A percentile compares a stretch with the other conserved stretches of the same genome.
Evolutionary conservation across 2,797 vertebrate species (phyloP).

Genomic region (Micromesistius poutassou): DNA sequence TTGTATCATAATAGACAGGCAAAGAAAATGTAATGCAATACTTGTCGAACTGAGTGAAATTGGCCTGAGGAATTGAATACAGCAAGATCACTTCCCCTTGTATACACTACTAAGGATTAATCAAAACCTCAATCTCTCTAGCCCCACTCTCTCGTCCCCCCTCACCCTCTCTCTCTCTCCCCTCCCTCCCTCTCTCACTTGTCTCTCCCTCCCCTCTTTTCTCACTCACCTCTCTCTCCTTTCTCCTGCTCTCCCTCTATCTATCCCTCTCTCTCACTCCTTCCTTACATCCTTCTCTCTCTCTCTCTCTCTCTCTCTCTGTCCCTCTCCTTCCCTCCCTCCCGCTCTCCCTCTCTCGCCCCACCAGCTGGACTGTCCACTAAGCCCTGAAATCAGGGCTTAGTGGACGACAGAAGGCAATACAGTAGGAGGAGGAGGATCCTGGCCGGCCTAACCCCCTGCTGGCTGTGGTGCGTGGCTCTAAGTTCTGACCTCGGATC

Average conservation of each 20-base stretch:
- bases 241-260: background rate
- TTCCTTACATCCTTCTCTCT: too few species aligned
- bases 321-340: background rate
- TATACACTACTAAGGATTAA: constrained; percentile 46
- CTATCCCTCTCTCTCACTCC: background rate
- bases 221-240: background rate
- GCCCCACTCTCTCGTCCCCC: constrained; percentile 25
- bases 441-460: background rate
- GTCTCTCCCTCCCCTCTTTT: background rate
- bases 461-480: too few species aligned
- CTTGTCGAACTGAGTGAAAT: constrained; percentile 11
- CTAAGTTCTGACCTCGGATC: too few species aligned
- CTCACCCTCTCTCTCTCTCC: background rate
- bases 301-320: background rate
- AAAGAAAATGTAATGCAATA: background rate
- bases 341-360: background rate
- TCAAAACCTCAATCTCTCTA: constrained; percentile 36
- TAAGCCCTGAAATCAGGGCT: background rate
- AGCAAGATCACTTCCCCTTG: constrained; percentile 5
- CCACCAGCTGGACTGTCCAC: background rate
- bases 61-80: constrained; percentile 12
- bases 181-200: background rate
- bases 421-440: background rate
- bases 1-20: background rate
- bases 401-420: background rate